A percentile compares a stretch with the other conserved stretches of the same genome.
Evolutionary conservation across 2,797 vertebrate species (phyloP).

Genomic region (Erethizon dorsatum): DNA sequence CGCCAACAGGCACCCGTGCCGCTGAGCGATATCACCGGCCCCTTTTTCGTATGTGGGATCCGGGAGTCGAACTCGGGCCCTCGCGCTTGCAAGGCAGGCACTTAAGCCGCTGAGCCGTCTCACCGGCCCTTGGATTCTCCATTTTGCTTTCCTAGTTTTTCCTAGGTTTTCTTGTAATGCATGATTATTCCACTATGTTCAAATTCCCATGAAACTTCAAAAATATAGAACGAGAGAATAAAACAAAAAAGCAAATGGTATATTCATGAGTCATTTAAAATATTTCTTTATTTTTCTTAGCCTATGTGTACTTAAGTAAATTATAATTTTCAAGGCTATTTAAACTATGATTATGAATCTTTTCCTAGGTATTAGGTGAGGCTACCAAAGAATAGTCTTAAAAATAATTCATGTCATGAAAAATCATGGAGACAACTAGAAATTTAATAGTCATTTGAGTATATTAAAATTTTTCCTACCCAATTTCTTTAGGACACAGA

Average conservation of each 20-base stretch:
- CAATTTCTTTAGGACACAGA: neutral
- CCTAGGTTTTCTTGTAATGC: neutral
- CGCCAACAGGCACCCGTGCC: too few relatives aligned
- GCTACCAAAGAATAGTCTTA: neutral
- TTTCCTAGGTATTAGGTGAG: neutral
- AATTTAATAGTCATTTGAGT: neutral
- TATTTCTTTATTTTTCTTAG: neutral
- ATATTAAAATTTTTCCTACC: neutral
- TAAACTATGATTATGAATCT: neutral
- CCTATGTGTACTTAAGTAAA: neutral
- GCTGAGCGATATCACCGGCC: too few relatives aligned
- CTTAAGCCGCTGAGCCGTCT: too few relatives aligned
- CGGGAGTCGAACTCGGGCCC: too few relatives aligned
- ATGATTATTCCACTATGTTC: neutral
- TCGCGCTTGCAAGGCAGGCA: too few relatives aligned
- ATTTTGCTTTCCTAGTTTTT: neutral
- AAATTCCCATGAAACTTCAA: neutral
- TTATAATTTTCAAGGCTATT: constrained; percentile 6
- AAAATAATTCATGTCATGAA: neutral
- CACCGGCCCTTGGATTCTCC: neutral
- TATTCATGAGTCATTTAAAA: neutral
- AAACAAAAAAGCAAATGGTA: neutral
- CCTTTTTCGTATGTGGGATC: too few relatives aligned
- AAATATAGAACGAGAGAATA: neutral
- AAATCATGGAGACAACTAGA: neutral